A percentile compares a stretch with the other conserved stretches of the same genome.
Evolutionary conservation across 2,797 vertebrate species (phyloP).

Genomic region (Vultur gryphus): DNA sequence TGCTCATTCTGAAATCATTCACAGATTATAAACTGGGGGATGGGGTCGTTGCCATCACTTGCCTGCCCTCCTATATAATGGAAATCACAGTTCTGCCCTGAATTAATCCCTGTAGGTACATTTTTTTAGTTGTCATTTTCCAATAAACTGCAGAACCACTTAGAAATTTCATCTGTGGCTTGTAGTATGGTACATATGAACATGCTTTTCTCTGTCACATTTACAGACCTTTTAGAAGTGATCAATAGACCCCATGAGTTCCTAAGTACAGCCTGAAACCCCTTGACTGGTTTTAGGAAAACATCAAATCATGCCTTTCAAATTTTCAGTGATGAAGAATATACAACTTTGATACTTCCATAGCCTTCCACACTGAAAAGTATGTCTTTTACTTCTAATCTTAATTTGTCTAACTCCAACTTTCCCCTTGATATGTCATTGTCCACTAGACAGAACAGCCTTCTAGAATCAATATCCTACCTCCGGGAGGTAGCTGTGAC

Average conservation of each 20-base stretch:
- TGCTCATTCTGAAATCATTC: neutral
- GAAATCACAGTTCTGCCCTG: neutral
- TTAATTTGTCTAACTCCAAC: neutral
- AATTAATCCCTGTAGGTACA: neutral
- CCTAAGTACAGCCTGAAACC: neutral
- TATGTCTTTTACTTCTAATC: neutral
- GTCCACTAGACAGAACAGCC: neutral
- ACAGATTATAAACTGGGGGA: neutral
- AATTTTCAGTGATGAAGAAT: neutral
- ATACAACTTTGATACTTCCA: neutral
- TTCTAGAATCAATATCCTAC: constrained; percentile 9
- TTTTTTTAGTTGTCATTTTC: neutral
- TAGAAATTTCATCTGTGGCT: neutral
- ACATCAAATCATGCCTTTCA: neutral
- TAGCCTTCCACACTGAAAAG: neutral
- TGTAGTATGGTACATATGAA: neutral
- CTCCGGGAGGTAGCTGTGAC: neutral
- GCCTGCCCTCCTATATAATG: neutral
- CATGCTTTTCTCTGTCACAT: neutral
- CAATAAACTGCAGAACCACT: neutral
- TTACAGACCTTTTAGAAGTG: neutral
- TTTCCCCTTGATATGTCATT: neutral
- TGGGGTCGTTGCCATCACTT: neutral
- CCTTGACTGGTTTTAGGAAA: neutral
- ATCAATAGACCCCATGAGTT: neutral